Conservation (phyloP, 1,140 invertebrate species). For the Charaxes varanes region DNA sequence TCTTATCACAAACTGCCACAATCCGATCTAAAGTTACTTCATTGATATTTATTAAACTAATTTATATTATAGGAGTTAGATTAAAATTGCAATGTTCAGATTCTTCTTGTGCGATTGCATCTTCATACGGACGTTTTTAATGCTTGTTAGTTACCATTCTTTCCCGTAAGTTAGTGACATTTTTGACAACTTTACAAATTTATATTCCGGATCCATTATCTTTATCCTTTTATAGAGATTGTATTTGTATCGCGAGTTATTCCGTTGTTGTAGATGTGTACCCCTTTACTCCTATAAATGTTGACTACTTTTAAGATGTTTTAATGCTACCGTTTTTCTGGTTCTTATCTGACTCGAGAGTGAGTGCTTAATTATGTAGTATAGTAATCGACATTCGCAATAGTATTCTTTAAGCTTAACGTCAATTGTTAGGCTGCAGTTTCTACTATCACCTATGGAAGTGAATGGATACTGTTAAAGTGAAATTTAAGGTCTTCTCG, state of each 20-base stretch:
- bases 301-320: slow-evolving; percentile 67
- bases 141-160: slow-evolving; percentile 15
- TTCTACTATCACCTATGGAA: too few species aligned
- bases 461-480: too few species aligned
- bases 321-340: slow-evolving; percentile 13
- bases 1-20: slow-evolving; percentile 13
- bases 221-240: slow-evolving; percentile 49
- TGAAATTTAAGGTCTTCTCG: too few species aligned
- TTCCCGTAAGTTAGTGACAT: slow-evolving; percentile 26
- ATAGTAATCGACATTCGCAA: too few species aligned
- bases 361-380: slow-evolving; percentile 8
- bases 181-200: slow-evolving; percentile 68
- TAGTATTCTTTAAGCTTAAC: too few species aligned
- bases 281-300: slow-evolving; percentile 38
- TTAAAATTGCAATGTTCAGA: background rate
- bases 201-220: slow-evolving; percentile 38
- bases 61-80: too few species aligned
- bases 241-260: slow-evolving; percentile 38
- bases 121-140: slow-evolving; percentile 8
- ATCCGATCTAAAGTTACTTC: slow-evolving; percentile 2
- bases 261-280: slow-evolving; percentile 39
- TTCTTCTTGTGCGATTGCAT: slow-evolving; percentile 3
- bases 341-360: slow-evolving; percentile 3
- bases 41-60: too few species aligned
- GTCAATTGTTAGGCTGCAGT: too few species aligned